Evolutionary conservation across 1,140 invertebrate species (phyloP), one percentile per base, ranked within the genome.

Genomic region (Araneus ventricosus): DNA sequence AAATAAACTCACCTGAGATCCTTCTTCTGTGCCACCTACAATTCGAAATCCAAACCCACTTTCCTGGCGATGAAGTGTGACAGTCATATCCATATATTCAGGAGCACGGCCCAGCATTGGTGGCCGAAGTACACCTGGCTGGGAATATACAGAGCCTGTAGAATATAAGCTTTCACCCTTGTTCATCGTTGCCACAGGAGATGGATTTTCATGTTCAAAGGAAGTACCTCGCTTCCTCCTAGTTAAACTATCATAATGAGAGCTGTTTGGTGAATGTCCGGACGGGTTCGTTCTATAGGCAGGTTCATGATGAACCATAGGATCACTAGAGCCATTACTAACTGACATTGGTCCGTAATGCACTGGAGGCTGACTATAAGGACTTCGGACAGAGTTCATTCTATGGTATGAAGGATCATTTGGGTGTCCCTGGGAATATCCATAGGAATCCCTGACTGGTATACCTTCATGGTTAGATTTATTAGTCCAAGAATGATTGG

Each of bases 1-100:
- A 67, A 27, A 63, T 63, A 4, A 75, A 95, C 95, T 95, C 96
- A 98, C 98, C 96, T 99, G 98, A 94, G 98, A 98, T 94, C 98
- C 98, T 96, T 99, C 99, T 96, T 99, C 99, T 0, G 98, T 99
- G 52, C 99, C 99, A 27, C 99, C 99, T 39, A 99, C 98, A 95
- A 99, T 99, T 94, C 99, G 96, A 96, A 99, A 99, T 10, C 99
- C 99, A 96, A 99, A 99, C 24, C 98, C 98, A 95, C 97, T 97
- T 86, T 98, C 97, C 95, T 98, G 97, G 85, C 98, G 96, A 67
- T 97, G 96, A n/a, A 99, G 95, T n/a, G 97, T 97, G 0, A 99
- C 97, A 4, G 84, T 92, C 90, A 94, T 90, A 4, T 93, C 93
- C n/a, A 87, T 27, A 41, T 63, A 93, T 39, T 93, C 87, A 10